Evolutionary conservation across 2,797 vertebrate species (phyloP).

Genomic region (Cirrhinus molitorella): DNA sequence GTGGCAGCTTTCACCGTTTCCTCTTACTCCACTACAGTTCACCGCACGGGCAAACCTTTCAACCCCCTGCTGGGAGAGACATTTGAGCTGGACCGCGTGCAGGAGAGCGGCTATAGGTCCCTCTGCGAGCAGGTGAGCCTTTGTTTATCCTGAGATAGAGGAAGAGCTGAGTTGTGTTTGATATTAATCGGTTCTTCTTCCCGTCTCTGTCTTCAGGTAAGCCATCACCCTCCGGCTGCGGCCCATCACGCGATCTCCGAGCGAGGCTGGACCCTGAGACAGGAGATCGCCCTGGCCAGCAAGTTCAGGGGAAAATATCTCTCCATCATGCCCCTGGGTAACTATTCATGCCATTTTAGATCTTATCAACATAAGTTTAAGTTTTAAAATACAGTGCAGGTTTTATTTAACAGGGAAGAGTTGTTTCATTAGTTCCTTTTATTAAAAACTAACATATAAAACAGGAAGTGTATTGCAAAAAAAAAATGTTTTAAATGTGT

Average conservation of each 20-base stretch:
- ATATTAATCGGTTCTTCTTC: neutral
- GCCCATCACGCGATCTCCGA: constrained; percentile 92
- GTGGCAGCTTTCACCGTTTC: constrained; percentile 96
- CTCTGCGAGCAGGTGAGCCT: constrained; percentile 91
- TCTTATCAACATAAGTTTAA: neutral
- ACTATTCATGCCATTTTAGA: constrained; percentile 61
- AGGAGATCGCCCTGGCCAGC: constrained; percentile 96
- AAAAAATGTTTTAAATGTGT: too few species aligned
- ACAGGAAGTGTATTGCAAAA: neutral
- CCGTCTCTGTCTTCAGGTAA: constrained; percentile 80
- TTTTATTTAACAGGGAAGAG: neutral
- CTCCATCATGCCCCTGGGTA: constrained; percentile 97
- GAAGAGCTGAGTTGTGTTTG: neutral
- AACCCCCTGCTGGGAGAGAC: constrained; percentile 96
- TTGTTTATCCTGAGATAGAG: neutral
- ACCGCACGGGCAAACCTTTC: constrained; percentile 96
- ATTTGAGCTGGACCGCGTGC: constrained; percentile 91
- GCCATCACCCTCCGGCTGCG: constrained; percentile 94
- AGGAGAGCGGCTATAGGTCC: constrained; percentile 90
- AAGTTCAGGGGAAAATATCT: constrained; percentile 98
- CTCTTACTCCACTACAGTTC: constrained; percentile 95
- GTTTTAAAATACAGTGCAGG: neutral
- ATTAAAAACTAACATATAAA: neutral
- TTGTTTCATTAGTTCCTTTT: constrained; percentile 25
- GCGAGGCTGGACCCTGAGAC: constrained; percentile 91